Evolutionary conservation across 2,113 vertebrate species (phyloP), one percentile per base, ranked within the genome.

Genomic region (Speoplatyrhinus poulsoni): DNA sequence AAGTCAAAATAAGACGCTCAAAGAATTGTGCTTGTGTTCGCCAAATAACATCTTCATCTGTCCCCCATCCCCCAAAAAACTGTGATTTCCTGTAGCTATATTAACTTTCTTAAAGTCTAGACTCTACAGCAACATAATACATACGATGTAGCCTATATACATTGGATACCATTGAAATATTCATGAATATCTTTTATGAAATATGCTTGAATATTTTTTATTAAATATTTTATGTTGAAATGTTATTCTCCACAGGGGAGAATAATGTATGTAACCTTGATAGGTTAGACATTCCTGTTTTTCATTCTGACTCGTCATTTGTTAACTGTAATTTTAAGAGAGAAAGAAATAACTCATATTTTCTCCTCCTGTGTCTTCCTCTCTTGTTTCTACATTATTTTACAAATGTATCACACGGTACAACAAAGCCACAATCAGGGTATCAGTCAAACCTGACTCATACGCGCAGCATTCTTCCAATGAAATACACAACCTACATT

Each of bases 351-450:
- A 26, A 26, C 26, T 63, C 12, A 62, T 12, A 75, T 60, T 33
- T 56, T 19, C 46, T 46, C 32, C 19, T 46, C 26, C 61, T 62
- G 67, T 47, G 36, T n/a, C 72, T 48, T 66, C 46, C 64, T 72
- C 53, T 58, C 7, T 36, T 65, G 72, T 46, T 48, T 56, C 60
- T 46, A 66, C 69, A 33, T 79, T 50, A 67, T 70, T 67, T 74
- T 46, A 54, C 66, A 76, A 72, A 85, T 70, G 61, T 4, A 36
- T 89, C 83, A 81, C 86, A 0, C 61, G 11, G 70, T 85, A 82
- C 26, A 52, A 26, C 2, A 26, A 26, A 26, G 26, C 26, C 26
- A 26, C 26, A 26, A 70, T 50, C 59, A 19, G 59, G 10, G 57
- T 32, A 46, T 9, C 52, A 61, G 69, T 52, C 12, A 89, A 85